Evolutionary conservation across 1,140 invertebrate species (phyloP).

Genomic region (Drosophila nikananu): DNA sequence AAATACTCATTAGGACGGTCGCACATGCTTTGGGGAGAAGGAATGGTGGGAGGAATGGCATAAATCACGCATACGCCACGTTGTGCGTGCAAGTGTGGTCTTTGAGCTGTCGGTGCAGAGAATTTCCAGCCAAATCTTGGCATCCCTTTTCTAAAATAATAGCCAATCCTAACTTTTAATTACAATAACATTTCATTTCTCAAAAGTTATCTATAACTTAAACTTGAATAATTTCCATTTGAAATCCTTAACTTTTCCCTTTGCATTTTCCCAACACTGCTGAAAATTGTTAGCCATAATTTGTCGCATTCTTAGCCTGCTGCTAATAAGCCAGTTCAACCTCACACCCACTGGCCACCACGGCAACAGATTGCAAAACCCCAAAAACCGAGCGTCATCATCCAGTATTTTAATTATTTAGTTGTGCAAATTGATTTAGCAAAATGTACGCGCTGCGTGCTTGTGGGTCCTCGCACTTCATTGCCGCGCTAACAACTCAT

Average conservation of each 20-base stretch:
- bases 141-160: background rate
- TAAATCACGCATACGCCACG: slow-evolving; percentile 70
- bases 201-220: background rate
- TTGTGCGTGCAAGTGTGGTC: slow-evolving; percentile 35
- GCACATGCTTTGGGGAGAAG: slow-evolving; percentile 17
- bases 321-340: slow-evolving; percentile 46
- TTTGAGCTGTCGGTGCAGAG: background rate
- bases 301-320: slow-evolving; percentile 28
- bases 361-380: slow-evolving; percentile 26
- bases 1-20: slow-evolving; percentile 48
- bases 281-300: slow-evolving; percentile 41
- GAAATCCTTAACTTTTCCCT: background rate
- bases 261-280: background rate
- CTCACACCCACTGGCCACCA: background rate
- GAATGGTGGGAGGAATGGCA: background rate
- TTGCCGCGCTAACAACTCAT: slow-evolving; percentile 36
- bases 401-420: slow-evolving; percentile 58
- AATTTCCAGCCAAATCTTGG: slow-evolving; percentile 2
- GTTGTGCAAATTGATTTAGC: slow-evolving; percentile 56
- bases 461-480: slow-evolving; percentile 42
- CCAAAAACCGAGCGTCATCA: slow-evolving; percentile 32
- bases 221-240: background rate
- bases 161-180: background rate
- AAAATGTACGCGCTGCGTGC: slow-evolving; percentile 32
- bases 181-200: background rate